These are phyloP conservation scores for Erebia palarica DNA, from an alignment of 2,888 invertebrate genomes.

Conservation along the genomic window DNA sequence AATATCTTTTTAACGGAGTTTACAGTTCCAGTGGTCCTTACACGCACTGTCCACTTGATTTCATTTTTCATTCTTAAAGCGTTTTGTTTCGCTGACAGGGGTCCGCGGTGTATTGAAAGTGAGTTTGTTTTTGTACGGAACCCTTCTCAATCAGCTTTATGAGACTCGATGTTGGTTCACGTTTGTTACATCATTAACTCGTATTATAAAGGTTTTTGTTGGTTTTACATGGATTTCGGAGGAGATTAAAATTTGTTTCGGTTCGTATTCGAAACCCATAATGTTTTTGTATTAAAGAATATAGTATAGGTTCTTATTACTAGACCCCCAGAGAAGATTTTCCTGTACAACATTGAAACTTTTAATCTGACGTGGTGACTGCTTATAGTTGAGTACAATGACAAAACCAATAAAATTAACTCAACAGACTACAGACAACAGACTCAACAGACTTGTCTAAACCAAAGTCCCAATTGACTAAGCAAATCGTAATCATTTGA, in stretches of 20 bases:
- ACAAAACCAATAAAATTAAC: no score
- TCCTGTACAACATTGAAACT: no score
- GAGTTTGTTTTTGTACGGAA: constrained; percentile 64
- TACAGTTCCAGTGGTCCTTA: constrained; percentile 43
- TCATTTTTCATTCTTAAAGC: constrained; percentile 78
- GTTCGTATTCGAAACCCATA: neutral
- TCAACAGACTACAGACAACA: no score
- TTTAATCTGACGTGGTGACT: no score
- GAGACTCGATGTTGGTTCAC: constrained; percentile 49
- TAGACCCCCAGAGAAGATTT: no score
- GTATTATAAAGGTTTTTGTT: constrained; percentile 47
- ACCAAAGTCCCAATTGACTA: no score
- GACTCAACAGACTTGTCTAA: no score
- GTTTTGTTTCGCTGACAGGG: constrained; percentile 77
- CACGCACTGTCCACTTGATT: constrained; percentile 73
- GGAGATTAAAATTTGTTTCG: neutral
- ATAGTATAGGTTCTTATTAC: no score
- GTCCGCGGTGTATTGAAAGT: constrained; percentile 65
- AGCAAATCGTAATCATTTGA: no score
- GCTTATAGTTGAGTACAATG: no score
- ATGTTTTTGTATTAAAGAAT: neutral
- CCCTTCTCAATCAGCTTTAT: constrained; percentile 67
- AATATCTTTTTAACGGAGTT: constrained; percentile 41
- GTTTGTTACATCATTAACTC: constrained; percentile 62
- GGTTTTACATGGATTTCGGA: constrained; percentile 4